Evolutionary conservation across 2,113 vertebrate species (phyloP), one percentile per base, ranked within the genome.

Genomic region (Grantiella picta): DNA sequence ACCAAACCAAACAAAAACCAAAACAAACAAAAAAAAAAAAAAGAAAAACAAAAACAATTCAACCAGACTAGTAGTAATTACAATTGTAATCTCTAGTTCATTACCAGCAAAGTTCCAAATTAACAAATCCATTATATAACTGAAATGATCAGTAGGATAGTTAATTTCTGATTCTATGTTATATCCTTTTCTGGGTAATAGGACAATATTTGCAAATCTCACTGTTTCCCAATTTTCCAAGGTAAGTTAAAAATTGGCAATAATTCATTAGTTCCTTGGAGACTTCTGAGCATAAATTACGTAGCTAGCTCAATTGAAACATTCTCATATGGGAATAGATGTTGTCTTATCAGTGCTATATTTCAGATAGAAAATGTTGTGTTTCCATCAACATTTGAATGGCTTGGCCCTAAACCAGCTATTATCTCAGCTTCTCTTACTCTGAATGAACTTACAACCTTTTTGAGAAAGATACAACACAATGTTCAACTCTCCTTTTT

Each of bases 371-470:
- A 86, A 92, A 95, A 84, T 83, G 68, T 73, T 86, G 54, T 56
- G n/a, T 87, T 96, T 89, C 81, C 27, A 78, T 64, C 56, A 84
- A 63, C 69, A 47, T 75, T 83, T 6, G 2, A 89, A 87, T 84
- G 52, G 5, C 61, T 94, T 95, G 93, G 90, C 84, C 38, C 38
- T 56, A 94, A 91, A 87, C 84, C 77, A 94, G 56, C 27, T 49
- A 60, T 96, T 96, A 79, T 71, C 69, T 95, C 91, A 95, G 28
- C 54, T 91, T 86, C 42, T 82, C 61, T 94, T 77, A 75, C 69
- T 73, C 64, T 82, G 38, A 81, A 75, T 84, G 84, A 96, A 96
- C 77, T 87, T 84, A 19, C 2, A 91, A 92, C 60, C 60, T 73
- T 94, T 94, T 64, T 84, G 73, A 95, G 69, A 91, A 95, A 78